Evolutionary conservation across 2,888 invertebrate genomes (phyloP).

Genomic region (Lasioglossum marginatum): DNA sequence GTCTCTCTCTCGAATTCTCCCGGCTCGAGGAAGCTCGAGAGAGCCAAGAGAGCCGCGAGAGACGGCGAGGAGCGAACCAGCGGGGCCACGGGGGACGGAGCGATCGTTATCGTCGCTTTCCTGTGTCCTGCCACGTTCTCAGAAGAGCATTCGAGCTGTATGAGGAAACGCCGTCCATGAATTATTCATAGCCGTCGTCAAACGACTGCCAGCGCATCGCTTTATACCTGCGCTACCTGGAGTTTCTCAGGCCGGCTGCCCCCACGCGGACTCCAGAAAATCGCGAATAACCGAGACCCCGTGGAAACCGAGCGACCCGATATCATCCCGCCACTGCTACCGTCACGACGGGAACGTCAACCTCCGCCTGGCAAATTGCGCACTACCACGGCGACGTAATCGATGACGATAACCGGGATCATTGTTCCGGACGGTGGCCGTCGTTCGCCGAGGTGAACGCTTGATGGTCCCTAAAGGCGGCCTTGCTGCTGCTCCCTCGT

Average conservation of each 20-base stretch:
- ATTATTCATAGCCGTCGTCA: slow-evolving; percentile 59
- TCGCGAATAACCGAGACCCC: slow-evolving; percentile 24
- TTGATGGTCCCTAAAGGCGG: not conserved
- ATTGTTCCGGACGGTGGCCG: not conserved
- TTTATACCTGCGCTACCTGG: slow-evolving; percentile 51
- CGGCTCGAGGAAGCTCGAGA: not conserved
- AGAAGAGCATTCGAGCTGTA: slow-evolving; percentile 82
- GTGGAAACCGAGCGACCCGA: slow-evolving; percentile 7
- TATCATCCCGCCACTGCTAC: not conserved
- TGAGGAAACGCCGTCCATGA: slow-evolving; percentile 77
- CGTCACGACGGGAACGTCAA: slow-evolving; percentile 11
- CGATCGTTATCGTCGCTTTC: slow-evolving; percentile 82
- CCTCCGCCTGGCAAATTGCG: slow-evolving; percentile 20
- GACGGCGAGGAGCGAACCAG: slow-evolving; percentile 33
- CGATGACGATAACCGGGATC: slow-evolving; percentile 12
- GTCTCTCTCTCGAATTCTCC: not conserved
- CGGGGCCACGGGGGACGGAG: slow-evolving; percentile 19
- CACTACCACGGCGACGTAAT: slow-evolving; percentile 4
- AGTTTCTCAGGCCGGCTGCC: slow-evolving; percentile 20
- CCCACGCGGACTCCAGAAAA: slow-evolving; percentile 39
- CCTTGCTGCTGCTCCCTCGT: not conserved
- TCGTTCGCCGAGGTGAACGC: not conserved
- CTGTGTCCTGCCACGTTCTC: slow-evolving; percentile 84
- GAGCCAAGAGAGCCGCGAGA: not conserved
- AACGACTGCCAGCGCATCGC: slow-evolving; percentile 77